Evolutionary conservation across 2,113 vertebrate species (phyloP), one percentile per base, ranked within the genome.

Genomic region (Cranoglanis bouderius): DNA sequence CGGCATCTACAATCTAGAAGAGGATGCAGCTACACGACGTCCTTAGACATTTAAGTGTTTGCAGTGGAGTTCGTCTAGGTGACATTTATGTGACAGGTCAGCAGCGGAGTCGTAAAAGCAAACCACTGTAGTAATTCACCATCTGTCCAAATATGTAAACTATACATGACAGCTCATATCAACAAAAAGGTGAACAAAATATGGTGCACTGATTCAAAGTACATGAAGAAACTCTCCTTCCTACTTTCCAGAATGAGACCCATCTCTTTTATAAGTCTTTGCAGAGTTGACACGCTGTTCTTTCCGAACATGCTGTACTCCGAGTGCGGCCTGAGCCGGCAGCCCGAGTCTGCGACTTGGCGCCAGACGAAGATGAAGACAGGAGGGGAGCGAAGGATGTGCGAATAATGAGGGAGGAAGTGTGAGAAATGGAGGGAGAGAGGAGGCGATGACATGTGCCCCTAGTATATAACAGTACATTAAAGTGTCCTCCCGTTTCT

Each of bases 401-500:
- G 90, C 88, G 93, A 90, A 87, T 67, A 86, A 89, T 84, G 89
- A 90, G 85, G 87, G 89, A 87, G 89, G 75, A 87, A 88, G 74
- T 84, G 81, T 59, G 88, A 65, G 53, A 89, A 80, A 90, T 82
- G 75, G 87, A 88, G 32, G 90, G 32, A 90, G 84, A 92, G 84
- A 88, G 92, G 90, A 63, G 72, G 91, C 84, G 93, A 93, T 88
- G 91, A 92, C 88, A 92, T 82, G 87, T 86, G 88, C 85, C 84
- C 59, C 89, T 92, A 91, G 86, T 92, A 93, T n/a, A 92, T 90
- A 92, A 92, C 90, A 92, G 90, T 88, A 89, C 84, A 94, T 92
- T 93, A 93, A 93, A 92, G 94, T 93, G 92, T 93, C 93, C 93
- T 92, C 93, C 93, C 84, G 85, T 49, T 91, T 92, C 94, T 95